Percentiles rank a stretch among this genome's conserved stretches.
Conservation (phyloP, 2,113 vertebrate species). For the Bubo scandiacus region DNA sequence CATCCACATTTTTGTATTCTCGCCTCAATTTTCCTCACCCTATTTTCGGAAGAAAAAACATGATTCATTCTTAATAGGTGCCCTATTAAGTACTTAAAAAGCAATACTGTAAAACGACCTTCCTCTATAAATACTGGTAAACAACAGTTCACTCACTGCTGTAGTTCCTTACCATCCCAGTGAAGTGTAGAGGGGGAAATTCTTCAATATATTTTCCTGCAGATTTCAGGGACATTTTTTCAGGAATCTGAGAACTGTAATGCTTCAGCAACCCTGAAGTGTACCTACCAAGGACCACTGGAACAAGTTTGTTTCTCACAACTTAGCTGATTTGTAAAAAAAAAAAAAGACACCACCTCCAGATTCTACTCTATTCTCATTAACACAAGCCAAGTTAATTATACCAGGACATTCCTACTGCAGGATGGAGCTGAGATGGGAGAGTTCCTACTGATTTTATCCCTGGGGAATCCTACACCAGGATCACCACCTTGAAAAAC, state of each 20-base stretch:
- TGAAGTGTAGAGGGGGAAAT: neutral
- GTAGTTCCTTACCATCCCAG: neutral
- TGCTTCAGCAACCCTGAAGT: neutral
- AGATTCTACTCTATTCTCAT: neutral
- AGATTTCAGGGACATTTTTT: neutral
- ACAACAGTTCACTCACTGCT: neutral
- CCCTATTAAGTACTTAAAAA: slow-evolving; percentile 1
- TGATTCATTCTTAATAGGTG: slow-evolving; percentile 26
- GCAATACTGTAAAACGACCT: neutral
- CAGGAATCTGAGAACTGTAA: neutral
- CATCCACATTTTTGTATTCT: slow-evolving; percentile 22
- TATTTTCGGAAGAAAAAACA: neutral
- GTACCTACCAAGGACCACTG: neutral
- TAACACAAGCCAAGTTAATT: neutral
- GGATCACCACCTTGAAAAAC: neutral
- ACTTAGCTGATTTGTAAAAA: neutral
- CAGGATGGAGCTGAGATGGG: neutral
- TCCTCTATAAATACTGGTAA: neutral
- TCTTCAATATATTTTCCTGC: neutral
- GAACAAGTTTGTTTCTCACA: neutral
- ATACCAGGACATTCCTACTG: neutral
- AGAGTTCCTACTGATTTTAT: neutral
- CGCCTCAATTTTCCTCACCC: slow-evolving; percentile 1
- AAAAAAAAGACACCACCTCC: neutral
- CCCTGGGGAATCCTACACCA: neutral